Percentiles rank a stretch among this genome's conserved stretches.
Evolutionary conservation across 2,888 invertebrate genomes (phyloP).

Genomic region (Gryllus longicercus): DNA sequence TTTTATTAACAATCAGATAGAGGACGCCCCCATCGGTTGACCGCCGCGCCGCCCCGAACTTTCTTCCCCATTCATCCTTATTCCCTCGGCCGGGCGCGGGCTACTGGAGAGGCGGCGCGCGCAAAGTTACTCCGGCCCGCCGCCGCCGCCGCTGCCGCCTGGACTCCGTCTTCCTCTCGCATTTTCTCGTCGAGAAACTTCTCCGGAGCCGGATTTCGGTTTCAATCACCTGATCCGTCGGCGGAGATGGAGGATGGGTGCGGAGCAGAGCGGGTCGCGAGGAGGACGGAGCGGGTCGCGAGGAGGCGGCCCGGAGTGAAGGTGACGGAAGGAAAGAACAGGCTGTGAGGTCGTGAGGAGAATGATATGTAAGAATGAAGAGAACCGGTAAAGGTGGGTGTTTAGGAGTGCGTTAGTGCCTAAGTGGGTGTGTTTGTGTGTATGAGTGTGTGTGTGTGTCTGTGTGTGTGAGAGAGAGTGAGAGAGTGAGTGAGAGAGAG

Average conservation of each 20-base stretch:
- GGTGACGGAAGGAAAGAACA: not conserved
- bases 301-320: not conserved
- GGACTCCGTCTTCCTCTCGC: not conserved
- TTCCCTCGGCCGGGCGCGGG: too few species aligned
- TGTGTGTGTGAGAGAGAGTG: too few species aligned
- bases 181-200: constrained; percentile 17
- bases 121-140: not conserved
- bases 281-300: not conserved
- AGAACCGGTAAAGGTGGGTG: not conserved
- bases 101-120: too few species aligned
- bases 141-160: not conserved
- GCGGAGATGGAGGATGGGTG: not conserved
- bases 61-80: too few species aligned
- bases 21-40: too few species aligned
- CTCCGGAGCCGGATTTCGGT: not conserved
- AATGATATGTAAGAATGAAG: not conserved
- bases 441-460: too few species aligned
- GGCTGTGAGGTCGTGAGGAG: not conserved
- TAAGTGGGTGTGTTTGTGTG: too few species aligned
- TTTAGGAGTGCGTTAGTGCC: too few species aligned
- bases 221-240: constrained; percentile 1
- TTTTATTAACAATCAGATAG: too few species aligned
- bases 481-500: too few species aligned
- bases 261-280: not conserved
- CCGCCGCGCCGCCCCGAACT: too few species aligned